Evolutionary conservation across 2,888 invertebrate species (phyloP).

Genomic region (Abrostola triplasia): DNA sequence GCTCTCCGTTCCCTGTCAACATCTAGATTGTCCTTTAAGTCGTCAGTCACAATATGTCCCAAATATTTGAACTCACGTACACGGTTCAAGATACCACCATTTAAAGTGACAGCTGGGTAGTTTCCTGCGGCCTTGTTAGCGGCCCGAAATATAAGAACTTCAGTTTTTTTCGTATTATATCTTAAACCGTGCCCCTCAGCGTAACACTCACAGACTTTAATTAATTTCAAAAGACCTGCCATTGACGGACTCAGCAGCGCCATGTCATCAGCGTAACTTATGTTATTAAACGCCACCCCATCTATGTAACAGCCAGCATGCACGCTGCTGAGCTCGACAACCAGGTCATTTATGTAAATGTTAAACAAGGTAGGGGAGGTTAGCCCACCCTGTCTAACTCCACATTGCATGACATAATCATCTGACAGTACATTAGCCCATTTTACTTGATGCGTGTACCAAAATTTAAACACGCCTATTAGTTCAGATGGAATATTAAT

Average conservation of each 20-base stretch:
- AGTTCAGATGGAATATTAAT: background rate
- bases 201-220: background rate
- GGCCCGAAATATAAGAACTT: background rate
- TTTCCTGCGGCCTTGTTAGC: no score
- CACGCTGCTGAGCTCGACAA: background rate
- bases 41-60: no score
- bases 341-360: no score
- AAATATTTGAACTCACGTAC: background rate
- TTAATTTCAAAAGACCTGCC: background rate
- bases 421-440: background rate
- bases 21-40: no score
- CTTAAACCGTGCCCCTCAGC: background rate
- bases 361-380: no score
- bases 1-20: no score
- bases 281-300: background rate
- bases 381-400: slow-evolving; percentile 2
- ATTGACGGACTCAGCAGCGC: slow-evolving; percentile 19
- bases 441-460: background rate
- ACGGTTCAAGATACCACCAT: background rate
- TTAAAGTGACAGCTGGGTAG: background rate
- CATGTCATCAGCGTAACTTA: background rate
- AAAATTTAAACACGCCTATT: background rate
- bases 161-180: no score
- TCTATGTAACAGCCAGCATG: background rate
- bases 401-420: background rate